Percentiles rank a stretch among this genome's conserved stretches.
Conservation (phyloP, 2,797 vertebrate species). For the Masticophis lateralis region DNA sequence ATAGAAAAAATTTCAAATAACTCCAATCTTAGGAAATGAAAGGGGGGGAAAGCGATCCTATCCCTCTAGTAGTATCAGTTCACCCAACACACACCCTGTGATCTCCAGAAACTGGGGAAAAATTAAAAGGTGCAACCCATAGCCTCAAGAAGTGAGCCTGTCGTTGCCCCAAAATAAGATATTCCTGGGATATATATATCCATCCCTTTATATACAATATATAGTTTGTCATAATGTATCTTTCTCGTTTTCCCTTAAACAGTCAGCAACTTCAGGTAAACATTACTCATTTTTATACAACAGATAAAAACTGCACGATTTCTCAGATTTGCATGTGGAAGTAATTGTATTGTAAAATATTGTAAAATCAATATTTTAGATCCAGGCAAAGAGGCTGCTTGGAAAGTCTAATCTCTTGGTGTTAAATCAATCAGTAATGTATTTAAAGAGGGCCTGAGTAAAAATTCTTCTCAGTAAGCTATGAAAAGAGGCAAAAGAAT, state of each 20-base stretch:
- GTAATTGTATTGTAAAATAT: not conserved
- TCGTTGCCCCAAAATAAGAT: not conserved
- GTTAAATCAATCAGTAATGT: slow-evolving; percentile 22
- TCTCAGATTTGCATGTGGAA: slow-evolving; percentile 7
- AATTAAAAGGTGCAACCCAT: not conserved
- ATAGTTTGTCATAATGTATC: not conserved
- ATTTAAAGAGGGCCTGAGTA: slow-evolving; percentile 24
- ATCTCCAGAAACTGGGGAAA: not conserved
- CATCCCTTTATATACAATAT: not conserved
- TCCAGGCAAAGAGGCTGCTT: not conserved
- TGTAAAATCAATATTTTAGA: not conserved
- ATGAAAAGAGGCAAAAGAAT: slow-evolving; percentile 63
- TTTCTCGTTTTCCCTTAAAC: not conserved
- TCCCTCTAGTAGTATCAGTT: not conserved
- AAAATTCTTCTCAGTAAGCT: slow-evolving; percentile 61
- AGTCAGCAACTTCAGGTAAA: not conserved
- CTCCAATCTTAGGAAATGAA: not conserved
- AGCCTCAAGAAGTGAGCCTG: not conserved
- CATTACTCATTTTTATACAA: not conserved
- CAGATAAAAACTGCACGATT: not conserved
- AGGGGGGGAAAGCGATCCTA: fast-evolving
- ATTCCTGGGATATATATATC: not conserved
- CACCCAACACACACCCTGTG: not conserved
- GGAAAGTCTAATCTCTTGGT: not conserved
- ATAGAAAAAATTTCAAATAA: not conserved